These are phyloP conservation scores for Oxyscelio sp. DNA, from an alignment of 2,888 invertebrate species.

Conservation along the genomic window DNA sequence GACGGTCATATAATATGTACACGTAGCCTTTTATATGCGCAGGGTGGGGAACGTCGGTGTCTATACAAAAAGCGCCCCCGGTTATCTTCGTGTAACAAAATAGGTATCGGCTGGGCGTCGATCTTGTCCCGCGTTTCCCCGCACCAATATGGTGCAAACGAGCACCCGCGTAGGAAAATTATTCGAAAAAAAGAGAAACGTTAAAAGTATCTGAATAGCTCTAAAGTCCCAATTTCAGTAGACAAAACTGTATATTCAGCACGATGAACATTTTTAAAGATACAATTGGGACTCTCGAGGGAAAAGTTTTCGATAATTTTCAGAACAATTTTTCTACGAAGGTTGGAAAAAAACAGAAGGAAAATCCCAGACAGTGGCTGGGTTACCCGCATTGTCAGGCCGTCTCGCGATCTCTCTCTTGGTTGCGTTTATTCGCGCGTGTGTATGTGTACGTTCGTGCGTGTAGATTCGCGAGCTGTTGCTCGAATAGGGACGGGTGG, in stretches of 20 bases:
- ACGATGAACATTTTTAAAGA: too few relatives aligned
- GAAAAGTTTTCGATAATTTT: not conserved
- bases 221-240: not conserved
- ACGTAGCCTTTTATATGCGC: constrained; percentile 41
- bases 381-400: constrained; percentile 78
- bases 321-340: not conserved
- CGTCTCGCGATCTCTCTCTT: constrained; percentile 65
- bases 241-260: too few relatives aligned
- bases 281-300: not conserved
- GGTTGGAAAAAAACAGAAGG: constrained; percentile 8
- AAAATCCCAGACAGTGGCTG: constrained; percentile 75
- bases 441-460: constrained; percentile 61
- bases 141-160: constrained; percentile 88
- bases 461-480: constrained; percentile 49
- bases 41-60: constrained; percentile 29
- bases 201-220: not conserved
- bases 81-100: constrained; percentile 44
- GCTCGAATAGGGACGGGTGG: constrained; percentile 3
- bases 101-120: constrained; percentile 47
- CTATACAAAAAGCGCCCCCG: constrained; percentile 44
- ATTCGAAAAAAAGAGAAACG: constrained; percentile 26
- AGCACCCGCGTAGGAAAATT: constrained; percentile 31
- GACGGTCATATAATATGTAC: constrained; percentile 52
- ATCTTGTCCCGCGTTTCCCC: constrained; percentile 36
- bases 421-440: constrained; percentile 18